phyloP scores from a whole-genome alignment of 2,797 vertebrate species.

The Ctenochaetus hawaiiensis region DNA sequence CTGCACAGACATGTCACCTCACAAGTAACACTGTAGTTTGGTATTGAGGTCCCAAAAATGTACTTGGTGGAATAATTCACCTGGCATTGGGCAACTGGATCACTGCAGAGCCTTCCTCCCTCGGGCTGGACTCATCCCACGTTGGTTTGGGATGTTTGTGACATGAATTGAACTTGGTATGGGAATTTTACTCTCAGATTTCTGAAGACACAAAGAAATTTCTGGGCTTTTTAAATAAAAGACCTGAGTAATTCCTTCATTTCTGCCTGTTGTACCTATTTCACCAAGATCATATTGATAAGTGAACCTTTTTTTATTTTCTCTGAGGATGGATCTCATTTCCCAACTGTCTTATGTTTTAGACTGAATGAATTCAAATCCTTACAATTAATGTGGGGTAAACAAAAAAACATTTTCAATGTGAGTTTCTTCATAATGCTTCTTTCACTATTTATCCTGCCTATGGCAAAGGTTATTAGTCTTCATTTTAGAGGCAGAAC shows the following conservation, averaged over 20 bases:
- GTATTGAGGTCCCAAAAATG: too few relatives aligned
- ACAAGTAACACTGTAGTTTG: too few relatives aligned
- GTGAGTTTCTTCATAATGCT: not conserved
- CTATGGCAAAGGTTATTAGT: slow-evolving; percentile 27
- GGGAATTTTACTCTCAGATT: too few relatives aligned
- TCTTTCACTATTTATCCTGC: slow-evolving; percentile 22
- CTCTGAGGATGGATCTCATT: not conserved
- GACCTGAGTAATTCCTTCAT: too few relatives aligned
- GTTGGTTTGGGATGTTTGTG: too few relatives aligned
- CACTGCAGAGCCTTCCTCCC: too few relatives aligned
- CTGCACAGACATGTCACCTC: too few relatives aligned
- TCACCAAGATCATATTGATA: not conserved
- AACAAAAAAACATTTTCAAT: not conserved
- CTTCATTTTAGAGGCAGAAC: slow-evolving; percentile 26
- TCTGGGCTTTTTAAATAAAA: not conserved
- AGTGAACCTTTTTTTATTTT: not conserved
- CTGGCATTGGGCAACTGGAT: too few relatives aligned
- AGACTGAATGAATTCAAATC: slow-evolving; percentile 6
- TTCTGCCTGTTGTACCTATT: not conserved
- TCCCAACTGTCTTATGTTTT: not conserved
- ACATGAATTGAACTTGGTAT: too few relatives aligned
- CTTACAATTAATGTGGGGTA: not conserved
- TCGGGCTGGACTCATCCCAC: too few relatives aligned
- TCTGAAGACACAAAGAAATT: too few relatives aligned
- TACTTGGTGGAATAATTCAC: too few relatives aligned